Base-by-base conservation (phyloP, 1,140 invertebrate species). In the Rhizoglyphus robini region DNA sequence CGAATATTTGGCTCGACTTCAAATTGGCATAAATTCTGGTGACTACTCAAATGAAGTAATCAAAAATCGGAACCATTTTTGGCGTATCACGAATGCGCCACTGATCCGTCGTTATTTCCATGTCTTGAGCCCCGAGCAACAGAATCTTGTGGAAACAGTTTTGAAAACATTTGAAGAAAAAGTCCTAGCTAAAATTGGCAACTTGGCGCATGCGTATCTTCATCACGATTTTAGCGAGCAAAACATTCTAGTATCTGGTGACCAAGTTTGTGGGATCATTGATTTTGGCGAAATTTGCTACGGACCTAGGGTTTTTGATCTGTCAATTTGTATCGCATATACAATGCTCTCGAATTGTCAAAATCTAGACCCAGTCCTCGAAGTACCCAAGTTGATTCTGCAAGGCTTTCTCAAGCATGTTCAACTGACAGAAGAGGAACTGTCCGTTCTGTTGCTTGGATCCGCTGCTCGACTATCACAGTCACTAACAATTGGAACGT, bases 391-490 rank as follows among this genome's bases (percentile, higher is more conserved):
- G 25, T 63, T n/a, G 29, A 41, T 49, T 8, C 15, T 63, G 11
- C 1, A 63, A 31, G 47, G 61, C 2, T 63, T 20, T 34, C 11
- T 13, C 15, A 63, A 27, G 2, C 15, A 20, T 2, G n/a, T 46
- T 13, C 25, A 34, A n/a, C 32, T 63, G 38, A 11, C 13, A 13
- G 20, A 46, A 23, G 23, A 57, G 3, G 61, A 63, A 13, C 13
- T 47, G 15, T 1, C 15, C 36, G 13, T 13, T 2, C 18, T 63
- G 23, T 29, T 29, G 4, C 18, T 51, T 29, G 83, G 86, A 69
- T 81, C 92, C 13, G 83, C 84, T 63, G 82, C 83, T 1, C 80
- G 90, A 58, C 76, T 90, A 0, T 84, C 83, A 61, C 89, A 93
- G 72, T 89, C 86, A 68, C 75, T 93, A 8, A 81, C 88, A 0